phyloP scores from a whole-genome alignment of 2,888 invertebrate genomes.

The Cecidostiba fungosa region DNA sequence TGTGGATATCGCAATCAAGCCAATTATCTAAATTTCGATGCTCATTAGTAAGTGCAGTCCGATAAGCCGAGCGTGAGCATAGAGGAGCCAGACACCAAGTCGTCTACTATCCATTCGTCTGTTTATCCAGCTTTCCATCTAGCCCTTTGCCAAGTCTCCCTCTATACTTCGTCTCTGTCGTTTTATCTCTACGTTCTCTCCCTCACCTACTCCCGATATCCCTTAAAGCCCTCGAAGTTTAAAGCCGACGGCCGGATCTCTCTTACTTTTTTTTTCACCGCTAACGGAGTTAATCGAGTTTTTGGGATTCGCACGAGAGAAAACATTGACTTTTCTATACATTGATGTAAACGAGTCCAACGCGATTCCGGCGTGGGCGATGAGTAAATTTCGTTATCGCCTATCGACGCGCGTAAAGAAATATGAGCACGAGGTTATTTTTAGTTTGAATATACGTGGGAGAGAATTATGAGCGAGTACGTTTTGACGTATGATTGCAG shows the following conservation, averaged over 20 bases:
- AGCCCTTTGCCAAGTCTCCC: neutral
- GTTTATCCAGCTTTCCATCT: constrained; percentile 7
- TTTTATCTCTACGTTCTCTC: neutral
- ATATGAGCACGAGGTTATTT: neutral
- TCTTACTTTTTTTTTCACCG: neutral
- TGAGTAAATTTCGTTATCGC: neutral
- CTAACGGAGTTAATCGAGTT: neutral
- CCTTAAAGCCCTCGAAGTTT: neutral
- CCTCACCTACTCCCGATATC: neutral
- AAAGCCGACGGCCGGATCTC: neutral
- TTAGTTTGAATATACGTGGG: neutral
- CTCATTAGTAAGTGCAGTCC: neutral
- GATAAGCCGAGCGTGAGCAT: neutral
- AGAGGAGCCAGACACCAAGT: neutral
- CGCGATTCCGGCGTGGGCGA: neutral
- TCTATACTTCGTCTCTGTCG: constrained; percentile 18
- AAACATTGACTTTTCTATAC: neutral
- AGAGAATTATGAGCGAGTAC: neutral
- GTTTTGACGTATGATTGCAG: neutral
- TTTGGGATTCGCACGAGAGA: neutral
- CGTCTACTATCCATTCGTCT: neutral
- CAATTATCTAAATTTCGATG: too few relatives aligned
- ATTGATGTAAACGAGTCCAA: neutral
- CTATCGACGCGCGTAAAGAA: neutral
- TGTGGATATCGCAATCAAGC: too few relatives aligned